Conservation (phyloP, 2,113 vertebrate species). For the Plectropomus leopardus region DNA sequence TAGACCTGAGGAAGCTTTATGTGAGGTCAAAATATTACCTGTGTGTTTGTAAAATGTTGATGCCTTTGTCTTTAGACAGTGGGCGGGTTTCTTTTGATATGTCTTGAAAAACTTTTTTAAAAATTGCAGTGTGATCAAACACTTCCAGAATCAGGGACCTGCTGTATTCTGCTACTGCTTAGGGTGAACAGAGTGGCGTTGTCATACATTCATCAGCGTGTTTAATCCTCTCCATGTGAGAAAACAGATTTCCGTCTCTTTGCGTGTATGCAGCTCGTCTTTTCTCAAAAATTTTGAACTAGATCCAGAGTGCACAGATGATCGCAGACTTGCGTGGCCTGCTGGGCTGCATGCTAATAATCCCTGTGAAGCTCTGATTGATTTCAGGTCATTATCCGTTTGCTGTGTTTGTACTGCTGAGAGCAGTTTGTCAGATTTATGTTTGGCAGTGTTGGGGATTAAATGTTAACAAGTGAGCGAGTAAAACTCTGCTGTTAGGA, state of each 20-base stretch:
- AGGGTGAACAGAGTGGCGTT: no score
- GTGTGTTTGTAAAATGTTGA: no score
- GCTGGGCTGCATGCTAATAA: conserved; percentile 1
- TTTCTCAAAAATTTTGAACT: background rate
- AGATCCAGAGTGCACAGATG: background rate
- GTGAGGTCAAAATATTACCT: no score
- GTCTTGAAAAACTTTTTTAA: no score
- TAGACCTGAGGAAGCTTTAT: no score
- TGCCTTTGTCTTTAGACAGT: no score
- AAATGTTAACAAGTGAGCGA: conserved; percentile 31
- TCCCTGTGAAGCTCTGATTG: conserved; percentile 22
- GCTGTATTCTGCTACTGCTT: background rate
- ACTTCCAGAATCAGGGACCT: background rate
- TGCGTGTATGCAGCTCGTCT: background rate
- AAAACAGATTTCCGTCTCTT: background rate
- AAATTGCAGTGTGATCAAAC: no score
- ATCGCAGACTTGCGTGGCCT: no score
- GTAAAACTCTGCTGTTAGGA: background rate
- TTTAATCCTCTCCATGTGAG: background rate
- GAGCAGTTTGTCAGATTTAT: conserved; percentile 32
- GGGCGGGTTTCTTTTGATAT: no score
- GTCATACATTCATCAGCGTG: background rate
- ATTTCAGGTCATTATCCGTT: conserved; percentile 33
- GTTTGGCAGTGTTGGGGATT: conserved; percentile 7
- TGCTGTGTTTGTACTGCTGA: conserved; percentile 45